Base-by-base conservation (phyloP, 1,140 invertebrate genomes). In the Proctacanthus coquilletti region DNA sequence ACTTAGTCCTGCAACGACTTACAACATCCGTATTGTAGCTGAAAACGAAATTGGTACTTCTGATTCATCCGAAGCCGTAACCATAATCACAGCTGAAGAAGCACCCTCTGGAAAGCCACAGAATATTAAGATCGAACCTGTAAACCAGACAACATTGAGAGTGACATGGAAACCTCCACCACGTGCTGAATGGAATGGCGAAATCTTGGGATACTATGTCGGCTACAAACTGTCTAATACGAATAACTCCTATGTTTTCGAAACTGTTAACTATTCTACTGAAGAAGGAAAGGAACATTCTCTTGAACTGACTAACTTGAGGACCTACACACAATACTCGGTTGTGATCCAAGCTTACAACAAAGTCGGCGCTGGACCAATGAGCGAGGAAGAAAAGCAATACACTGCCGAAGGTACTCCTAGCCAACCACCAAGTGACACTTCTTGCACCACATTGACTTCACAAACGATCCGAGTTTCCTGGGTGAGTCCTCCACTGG, bases 291-390 rank as follows among this genome's bases (percentile, higher is more conserved):
- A 87, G 47, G 85, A 91, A 62, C 84, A 87, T 55, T 81, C 82
- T 50, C 64, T 89, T 40, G 75, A 84, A 52, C 81, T 91, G 50
- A 68, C 70, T 30, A 83, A 85, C 50, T 63, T 87, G 14, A 83
- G 84, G 46, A 92, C 87, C 9, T 95, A 91, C 63, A 95, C 89
- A 0, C 84, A 93, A 60, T 97, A 96, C 61, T 79, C 84, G 4
- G 82, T 95, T 1, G 85, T 94, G 6, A 86, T 94, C 13, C 88
- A 93, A 65, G 88, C 89, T 0, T 95, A 91, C 55, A 97, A 96
- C 61, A 85, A 86, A 61, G 80, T 91, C 49, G 92, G 92, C 10
- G 77, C 83, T 2, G 91, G 92, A 25, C 91, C 92, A 0, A 75
- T 86, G 51, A 88, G 84, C 19, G 78, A 82, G 31, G 86, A 93